phyloP scores from a whole-genome alignment of 2,888 invertebrate species.

The Eupithecia inturbata region DNA sequence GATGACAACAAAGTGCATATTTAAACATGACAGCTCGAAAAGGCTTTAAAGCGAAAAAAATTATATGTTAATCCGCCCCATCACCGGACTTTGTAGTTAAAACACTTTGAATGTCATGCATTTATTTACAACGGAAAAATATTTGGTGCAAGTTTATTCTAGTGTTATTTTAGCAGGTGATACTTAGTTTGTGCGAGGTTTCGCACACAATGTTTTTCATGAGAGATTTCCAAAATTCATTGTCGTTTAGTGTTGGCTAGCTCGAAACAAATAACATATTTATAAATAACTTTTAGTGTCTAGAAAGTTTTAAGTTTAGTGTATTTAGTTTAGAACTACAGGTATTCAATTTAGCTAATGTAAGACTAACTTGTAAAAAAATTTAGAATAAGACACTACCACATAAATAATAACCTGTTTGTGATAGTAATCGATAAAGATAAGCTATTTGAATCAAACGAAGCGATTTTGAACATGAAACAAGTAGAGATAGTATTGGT shows the following conservation, averaged over 20 bases:
- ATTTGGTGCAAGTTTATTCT: background rate
- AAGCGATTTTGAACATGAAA: background rate
- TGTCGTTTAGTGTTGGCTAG: background rate
- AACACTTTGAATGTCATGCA: background rate
- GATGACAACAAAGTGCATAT: background rate
- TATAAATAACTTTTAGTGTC: background rate
- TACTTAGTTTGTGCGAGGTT: background rate
- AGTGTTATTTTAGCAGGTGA: background rate
- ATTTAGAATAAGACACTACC: background rate
- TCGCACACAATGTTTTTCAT: background rate
- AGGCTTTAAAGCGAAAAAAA: background rate
- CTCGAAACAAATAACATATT: too few species aligned
- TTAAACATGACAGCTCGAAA: slow-evolving; percentile 1
- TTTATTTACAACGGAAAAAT: background rate
- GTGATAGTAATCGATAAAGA: background rate
- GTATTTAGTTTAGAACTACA: background rate
- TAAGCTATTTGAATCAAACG: background rate
- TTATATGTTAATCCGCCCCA: background rate
- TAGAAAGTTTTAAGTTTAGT: background rate
- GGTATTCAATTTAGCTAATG: background rate
- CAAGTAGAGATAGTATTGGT: background rate
- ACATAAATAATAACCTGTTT: background rate
- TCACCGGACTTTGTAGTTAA: background rate
- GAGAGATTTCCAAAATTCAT: background rate
- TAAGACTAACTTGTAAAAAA: background rate